Conservation (phyloP, 2,797 vertebrate genomes). For the Linurgus olivaceus region DNA sequence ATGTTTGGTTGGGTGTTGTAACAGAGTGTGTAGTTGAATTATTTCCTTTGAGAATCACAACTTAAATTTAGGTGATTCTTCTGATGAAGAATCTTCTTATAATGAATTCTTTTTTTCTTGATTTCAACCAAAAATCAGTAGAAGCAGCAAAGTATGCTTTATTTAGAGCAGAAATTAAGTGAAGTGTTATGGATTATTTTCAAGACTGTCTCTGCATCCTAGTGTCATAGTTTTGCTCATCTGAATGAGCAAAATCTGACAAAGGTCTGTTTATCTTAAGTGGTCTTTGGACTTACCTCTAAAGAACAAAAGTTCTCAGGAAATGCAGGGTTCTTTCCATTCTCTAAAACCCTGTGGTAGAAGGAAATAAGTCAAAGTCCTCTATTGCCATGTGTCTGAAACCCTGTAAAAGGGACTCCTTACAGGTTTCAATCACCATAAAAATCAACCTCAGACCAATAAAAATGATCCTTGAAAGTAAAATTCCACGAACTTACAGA, state of each 20-base stretch:
- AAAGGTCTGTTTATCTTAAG: not conserved
- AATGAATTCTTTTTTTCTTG: not conserved
- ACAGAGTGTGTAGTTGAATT: not conserved
- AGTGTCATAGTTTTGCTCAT: not conserved
- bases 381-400: not conserved
- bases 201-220: not conserved
- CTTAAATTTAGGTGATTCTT: not conserved
- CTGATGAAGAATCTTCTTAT: not conserved
- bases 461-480: not conserved
- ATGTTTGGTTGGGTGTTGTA: not conserved
- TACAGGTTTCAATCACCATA: not conserved
- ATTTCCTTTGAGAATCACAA: not conserved
- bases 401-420: not conserved
- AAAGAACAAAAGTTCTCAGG: conserved; percentile 46
- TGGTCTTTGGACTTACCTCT: conserved; percentile 24
- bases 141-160: not conserved
- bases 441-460: not conserved
- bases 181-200: not conserved
- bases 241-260: not conserved
- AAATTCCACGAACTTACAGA: not conserved
- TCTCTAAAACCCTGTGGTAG: conserved; percentile 43
- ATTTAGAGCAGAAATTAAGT: not conserved
- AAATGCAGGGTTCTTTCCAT: conserved; percentile 47
- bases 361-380: conserved; percentile 54
- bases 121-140: not conserved